Percentiles rank a stretch among this genome's conserved stretches.
Evolutionary conservation across 2,797 vertebrate genomes (phyloP).

Genomic region (Notolepis coatsorum): DNA sequence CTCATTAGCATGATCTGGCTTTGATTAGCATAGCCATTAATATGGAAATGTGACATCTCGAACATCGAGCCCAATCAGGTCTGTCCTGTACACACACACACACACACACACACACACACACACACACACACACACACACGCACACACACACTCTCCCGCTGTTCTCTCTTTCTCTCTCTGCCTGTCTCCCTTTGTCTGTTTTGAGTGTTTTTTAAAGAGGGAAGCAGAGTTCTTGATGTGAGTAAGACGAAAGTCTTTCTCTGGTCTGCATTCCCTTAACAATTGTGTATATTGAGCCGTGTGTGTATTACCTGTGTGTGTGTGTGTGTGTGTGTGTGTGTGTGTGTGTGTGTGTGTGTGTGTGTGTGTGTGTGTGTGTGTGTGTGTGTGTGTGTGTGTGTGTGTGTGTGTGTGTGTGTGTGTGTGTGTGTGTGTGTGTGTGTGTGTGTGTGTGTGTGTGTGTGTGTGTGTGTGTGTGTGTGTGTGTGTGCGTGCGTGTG

Average conservation of each 20-base stretch:
- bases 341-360: not conserved
- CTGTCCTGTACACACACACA: conserved; percentile 20
- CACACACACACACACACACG: not conserved
- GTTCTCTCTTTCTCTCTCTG: not conserved
- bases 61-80: conserved; percentile 47
- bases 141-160: conserved; percentile 3
- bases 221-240: not conserved
- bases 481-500: too few relatives aligned
- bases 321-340: not conserved
- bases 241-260: too few relatives aligned
- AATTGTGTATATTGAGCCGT: too few relatives aligned
- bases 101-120: not conserved
- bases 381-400: too few relatives aligned
- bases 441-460: too few relatives aligned
- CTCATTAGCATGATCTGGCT: conserved; percentile 77
- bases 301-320: not conserved
- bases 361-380: not conserved
- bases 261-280: too few relatives aligned
- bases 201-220: not conserved
- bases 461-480: too few relatives aligned
- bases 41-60: conserved; percentile 73
- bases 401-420: too few relatives aligned
- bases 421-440: too few relatives aligned
- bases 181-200: not conserved
- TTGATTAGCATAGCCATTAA: conserved; percentile 81